Conservation (phyloP, 2,888 invertebrate species). For the Slavum lentiscoides region DNA sequence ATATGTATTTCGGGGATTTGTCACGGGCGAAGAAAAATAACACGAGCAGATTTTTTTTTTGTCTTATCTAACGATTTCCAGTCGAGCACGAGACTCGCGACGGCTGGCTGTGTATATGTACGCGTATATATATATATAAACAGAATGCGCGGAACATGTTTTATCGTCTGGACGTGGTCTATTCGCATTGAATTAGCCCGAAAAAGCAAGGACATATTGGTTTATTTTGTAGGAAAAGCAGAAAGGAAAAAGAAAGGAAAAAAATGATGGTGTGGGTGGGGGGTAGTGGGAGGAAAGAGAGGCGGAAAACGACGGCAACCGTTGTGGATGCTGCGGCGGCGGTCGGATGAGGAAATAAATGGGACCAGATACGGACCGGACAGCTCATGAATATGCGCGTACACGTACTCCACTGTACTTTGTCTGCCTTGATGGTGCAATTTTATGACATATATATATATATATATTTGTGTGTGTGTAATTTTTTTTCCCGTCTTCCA, state of each 20-base stretch:
- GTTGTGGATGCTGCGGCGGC: not conserved
- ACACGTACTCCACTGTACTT: constrained; percentile 48
- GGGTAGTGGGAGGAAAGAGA: not conserved
- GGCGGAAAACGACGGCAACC: constrained; percentile 22
- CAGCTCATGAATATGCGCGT: constrained; percentile 52
- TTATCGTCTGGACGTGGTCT: constrained; percentile 51
- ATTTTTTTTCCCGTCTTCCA: not conserved
- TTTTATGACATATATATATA: constrained; percentile 43
- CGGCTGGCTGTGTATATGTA: not conserved
- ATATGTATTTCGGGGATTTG: constrained; percentile 29
- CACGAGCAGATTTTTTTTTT: constrained; percentile 12
- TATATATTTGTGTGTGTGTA: too few species aligned
- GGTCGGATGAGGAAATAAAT: constrained; percentile 49
- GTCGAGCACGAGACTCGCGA: constrained; percentile 11
- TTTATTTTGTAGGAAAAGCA: constrained; percentile 25
- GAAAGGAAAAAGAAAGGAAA: constrained; percentile 1
- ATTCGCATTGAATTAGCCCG: constrained; percentile 49
- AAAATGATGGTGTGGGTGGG: not conserved
- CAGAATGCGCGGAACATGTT: constrained; percentile 25
- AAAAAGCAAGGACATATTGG: constrained; percentile 48
- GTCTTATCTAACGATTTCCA: constrained; percentile 48
- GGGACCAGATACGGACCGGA: constrained; percentile 51
- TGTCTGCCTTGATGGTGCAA: constrained; percentile 40
- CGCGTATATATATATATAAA: not conserved
- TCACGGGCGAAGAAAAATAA: constrained; percentile 40